Evolutionary conservation across 1,140 invertebrate genomes (phyloP).

Genomic region (Drosophila sulfurigaster): DNA sequence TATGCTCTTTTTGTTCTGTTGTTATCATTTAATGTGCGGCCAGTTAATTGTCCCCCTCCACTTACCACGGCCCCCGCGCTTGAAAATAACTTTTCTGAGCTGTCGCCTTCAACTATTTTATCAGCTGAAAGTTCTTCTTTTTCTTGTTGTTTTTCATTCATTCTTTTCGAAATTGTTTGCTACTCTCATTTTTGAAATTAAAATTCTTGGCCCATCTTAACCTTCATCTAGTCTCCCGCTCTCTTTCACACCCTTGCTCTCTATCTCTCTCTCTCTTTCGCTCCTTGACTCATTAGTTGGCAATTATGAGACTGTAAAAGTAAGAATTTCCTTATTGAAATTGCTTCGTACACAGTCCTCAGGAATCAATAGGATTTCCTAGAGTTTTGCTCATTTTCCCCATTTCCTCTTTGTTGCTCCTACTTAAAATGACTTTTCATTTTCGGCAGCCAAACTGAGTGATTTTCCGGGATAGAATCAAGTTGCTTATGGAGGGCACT

Average conservation of each 20-base stretch:
- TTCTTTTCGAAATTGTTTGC: conserved; percentile 10
- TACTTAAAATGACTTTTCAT: conserved; percentile 33
- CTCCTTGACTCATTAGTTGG: conserved; percentile 55
- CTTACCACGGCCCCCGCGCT: neutral
- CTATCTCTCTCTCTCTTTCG: neutral
- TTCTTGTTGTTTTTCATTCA: conserved; percentile 5
- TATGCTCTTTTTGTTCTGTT: conserved; percentile 23
- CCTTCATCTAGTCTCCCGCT: neutral
- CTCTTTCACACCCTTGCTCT: neutral
- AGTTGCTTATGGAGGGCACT: conserved; percentile 2
- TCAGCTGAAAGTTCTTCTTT: conserved; percentile 42
- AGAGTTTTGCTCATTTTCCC: conserved; percentile 34
- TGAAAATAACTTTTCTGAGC: conserved; percentile 56
- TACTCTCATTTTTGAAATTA: conserved; percentile 36
- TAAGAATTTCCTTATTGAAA: conserved; percentile 65
- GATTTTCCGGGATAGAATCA: neutral
- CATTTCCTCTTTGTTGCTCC: conserved; percentile 26
- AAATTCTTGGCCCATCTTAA: conserved; percentile 19
- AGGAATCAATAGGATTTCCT: conserved; percentile 53
- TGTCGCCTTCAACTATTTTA: conserved; percentile 60
- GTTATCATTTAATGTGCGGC: conserved; percentile 73
- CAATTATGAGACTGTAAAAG: conserved; percentile 69
- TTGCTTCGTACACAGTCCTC: conserved; percentile 29
- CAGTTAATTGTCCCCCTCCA: conserved; percentile 67
- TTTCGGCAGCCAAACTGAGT: conserved; percentile 9